Conservation (phyloP, 2,113 vertebrate species). For the Halcyon malimbica region DNA sequence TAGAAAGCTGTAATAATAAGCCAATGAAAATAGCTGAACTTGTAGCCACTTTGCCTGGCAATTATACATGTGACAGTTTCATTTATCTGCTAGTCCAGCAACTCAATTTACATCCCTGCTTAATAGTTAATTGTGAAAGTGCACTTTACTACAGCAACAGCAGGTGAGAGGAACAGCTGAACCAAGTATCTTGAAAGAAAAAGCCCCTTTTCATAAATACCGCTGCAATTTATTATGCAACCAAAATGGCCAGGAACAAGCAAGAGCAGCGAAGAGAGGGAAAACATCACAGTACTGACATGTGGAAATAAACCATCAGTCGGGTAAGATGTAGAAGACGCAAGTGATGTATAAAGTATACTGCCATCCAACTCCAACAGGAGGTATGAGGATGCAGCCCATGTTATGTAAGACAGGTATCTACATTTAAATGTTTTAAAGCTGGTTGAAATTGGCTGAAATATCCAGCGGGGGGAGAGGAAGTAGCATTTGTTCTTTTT, state of each 20-base stretch:
- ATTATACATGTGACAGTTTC: constrained; percentile 70
- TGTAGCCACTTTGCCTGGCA: constrained; percentile 66
- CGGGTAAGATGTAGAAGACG: not conserved
- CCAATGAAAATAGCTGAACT: constrained; percentile 61
- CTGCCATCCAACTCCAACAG: not conserved
- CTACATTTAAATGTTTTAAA: not conserved
- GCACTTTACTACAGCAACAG: constrained; percentile 27
- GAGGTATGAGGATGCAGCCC: not conserved
- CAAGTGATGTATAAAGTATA: not conserved
- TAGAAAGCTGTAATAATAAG: constrained; percentile 55
- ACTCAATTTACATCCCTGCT: constrained; percentile 67
- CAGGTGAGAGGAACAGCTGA: not conserved
- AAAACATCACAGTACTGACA: not conserved
- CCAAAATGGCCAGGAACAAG: constrained; percentile 18
- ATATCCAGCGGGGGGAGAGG: not conserved
- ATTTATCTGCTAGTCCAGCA: constrained; percentile 64
- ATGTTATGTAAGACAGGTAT: not conserved
- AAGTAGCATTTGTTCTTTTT: not conserved
- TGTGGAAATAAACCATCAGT: constrained; percentile 13
- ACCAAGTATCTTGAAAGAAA: constrained; percentile 14
- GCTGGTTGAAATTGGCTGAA: not conserved
- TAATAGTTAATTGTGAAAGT: constrained; percentile 62
- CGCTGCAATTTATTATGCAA: constrained; percentile 51
- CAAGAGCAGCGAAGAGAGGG: not conserved
- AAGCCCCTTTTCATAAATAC: constrained; percentile 46